Percentiles rank a stretch among this genome's conserved stretches.
These are phyloP conservation scores for Campoplex capitator DNA, from an alignment of 2,888 invertebrate species.

Conservation along the genomic window DNA sequence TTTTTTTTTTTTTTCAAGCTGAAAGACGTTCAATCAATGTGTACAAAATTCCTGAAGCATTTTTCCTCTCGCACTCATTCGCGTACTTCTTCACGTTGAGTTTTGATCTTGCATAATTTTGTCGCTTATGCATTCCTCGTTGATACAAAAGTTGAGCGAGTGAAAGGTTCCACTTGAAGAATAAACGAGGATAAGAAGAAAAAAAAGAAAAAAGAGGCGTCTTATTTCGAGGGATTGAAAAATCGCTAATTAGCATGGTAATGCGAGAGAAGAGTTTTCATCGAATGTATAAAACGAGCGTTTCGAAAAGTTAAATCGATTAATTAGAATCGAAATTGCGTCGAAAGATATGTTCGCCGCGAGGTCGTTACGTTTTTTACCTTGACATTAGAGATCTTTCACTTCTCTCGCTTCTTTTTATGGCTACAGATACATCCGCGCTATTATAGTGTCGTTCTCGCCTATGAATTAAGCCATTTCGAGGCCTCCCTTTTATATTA, in stretches of 20 bases:
- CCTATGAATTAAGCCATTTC: slow-evolving; percentile 43
- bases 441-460: slow-evolving; percentile 38
- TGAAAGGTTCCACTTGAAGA: slow-evolving; percentile 1
- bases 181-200: background rate
- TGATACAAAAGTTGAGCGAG: background rate
- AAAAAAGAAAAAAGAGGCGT: background rate
- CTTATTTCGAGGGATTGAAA: slow-evolving; percentile 15
- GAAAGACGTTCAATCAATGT: background rate
- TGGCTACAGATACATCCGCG: background rate
- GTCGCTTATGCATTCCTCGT: background rate
- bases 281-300: slow-evolving; percentile 69
- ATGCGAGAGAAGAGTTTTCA: slow-evolving; percentile 18
- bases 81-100: background rate
- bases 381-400: slow-evolving; percentile 33
- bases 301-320: slow-evolving; percentile 70
- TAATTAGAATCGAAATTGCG: slow-evolving; percentile 75
- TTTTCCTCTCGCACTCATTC: background rate
- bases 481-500: background rate
- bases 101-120: background rate
- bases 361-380: slow-evolving; percentile 64
- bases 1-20: background rate
- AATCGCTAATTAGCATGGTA: slow-evolving; percentile 21
- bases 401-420: slow-evolving; percentile 47
- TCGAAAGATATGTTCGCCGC: slow-evolving; percentile 59
- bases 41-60: background rate